phyloP scores from a whole-genome alignment of 2,888 invertebrate genomes.

The Disparrhopalites patrizii region DNA sequence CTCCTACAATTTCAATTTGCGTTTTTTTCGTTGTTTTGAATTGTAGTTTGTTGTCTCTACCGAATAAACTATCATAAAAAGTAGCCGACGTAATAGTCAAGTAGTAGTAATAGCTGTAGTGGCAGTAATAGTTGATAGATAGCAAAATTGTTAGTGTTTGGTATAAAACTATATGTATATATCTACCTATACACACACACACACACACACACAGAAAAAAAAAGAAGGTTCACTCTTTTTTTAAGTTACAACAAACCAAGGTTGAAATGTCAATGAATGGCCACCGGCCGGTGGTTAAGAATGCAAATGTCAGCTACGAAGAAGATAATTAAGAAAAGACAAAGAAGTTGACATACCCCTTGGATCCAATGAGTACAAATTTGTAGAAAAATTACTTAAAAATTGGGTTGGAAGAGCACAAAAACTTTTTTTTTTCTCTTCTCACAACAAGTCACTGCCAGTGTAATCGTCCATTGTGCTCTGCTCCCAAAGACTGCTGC shows the following conservation, averaged over 20 bases:
- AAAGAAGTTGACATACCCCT: slow-evolving; percentile 15
- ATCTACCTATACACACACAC: too few relatives aligned
- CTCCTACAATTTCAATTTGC: too few relatives aligned
- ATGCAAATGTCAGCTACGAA: not conserved
- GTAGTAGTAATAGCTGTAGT: not conserved
- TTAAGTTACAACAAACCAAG: not conserved
- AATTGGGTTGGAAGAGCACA: slow-evolving; percentile 19
- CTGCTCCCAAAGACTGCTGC: slow-evolving; percentile 10
- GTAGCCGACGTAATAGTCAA: too few relatives aligned
- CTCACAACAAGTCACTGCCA: slow-evolving; percentile 17
- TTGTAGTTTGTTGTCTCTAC: too few relatives aligned
- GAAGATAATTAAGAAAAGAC: not conserved
- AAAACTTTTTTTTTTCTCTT: too few relatives aligned
- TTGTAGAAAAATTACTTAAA: slow-evolving; percentile 17
- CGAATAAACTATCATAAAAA: too few relatives aligned
- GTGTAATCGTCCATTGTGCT: slow-evolving; percentile 20
- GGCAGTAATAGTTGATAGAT: not conserved
- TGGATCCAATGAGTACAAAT: slow-evolving; percentile 24
- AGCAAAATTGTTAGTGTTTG: too few relatives aligned
- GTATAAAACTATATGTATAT: too few relatives aligned
- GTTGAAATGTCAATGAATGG: slow-evolving; percentile 20
- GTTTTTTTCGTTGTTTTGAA: too few relatives aligned
- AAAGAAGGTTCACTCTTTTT: not conserved
- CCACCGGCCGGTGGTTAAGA: slow-evolving; percentile 5
- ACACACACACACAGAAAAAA: not conserved